Base-by-base conservation (phyloP, 30 jellyfish, hydroid and myxozoan genomes). In the Turritopsis rubra region DNA sequence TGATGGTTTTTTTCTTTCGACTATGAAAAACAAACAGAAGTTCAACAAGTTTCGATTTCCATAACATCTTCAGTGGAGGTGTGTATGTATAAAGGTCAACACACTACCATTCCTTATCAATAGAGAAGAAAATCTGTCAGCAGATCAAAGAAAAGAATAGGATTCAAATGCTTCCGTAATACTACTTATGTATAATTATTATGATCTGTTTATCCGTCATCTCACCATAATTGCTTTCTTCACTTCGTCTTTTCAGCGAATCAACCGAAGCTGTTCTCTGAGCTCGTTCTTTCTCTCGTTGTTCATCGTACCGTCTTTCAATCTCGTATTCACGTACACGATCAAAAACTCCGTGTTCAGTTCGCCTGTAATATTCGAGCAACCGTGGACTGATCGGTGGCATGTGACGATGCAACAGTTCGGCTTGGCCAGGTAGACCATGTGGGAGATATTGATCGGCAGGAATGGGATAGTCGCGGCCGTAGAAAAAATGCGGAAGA, bases 381-480 rank as follows among this genome's bases (percentile, higher is more conserved):
- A 93, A 88, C 16, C 96, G 84, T 75, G 99, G 99, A 85, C 99
- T 93, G 22, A 85, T 84, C 3, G 90, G 79, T 8, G 90, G 80
- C 17, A 25, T 74, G 25, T 83, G 79, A 26, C 77, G 41, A 23
- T 80, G 88, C 29, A 85, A 82, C 0, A 91, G 91, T 66, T 93
- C 99, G 53, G 85, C 85, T 60, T 83, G 97, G 53, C 65, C 72
- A 23, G 97, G 84, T 23, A 83, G 86, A 23, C 96, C 77, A 79
- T 83, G 85, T 16, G 91, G 87, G 21, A 85, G 81, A 53, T 93
- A 93, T 0, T 94, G 94, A 76, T 93, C 99, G 53, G 86, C 81
- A 68, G 85, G 96, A 29, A 73, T n/a, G 21, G 99, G 99, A 80
- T 79, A 81, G 53, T 93, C 96, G 0, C 97, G 91, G 1, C 95